Evolutionary conservation across 2,888 invertebrate genomes (phyloP).

Genomic region (Formica aserva): DNA sequence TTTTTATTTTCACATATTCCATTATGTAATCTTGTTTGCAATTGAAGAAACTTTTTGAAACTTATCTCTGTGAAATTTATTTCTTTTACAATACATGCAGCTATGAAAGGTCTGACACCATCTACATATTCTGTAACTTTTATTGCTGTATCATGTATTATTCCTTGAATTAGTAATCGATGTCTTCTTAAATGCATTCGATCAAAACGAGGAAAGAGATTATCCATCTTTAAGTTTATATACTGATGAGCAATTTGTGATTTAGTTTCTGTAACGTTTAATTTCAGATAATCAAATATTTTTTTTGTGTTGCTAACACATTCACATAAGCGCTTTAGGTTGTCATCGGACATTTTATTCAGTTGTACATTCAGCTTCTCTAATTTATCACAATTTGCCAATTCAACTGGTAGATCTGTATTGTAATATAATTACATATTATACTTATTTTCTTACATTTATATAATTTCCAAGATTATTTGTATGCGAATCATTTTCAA

Average conservation of each 20-base stretch:
- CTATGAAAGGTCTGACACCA: conserved; percentile 90
- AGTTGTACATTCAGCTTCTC: conserved; percentile 92
- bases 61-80: conserved; percentile 88
- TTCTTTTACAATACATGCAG: conserved; percentile 91
- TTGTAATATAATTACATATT: conserved; percentile 33
- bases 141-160: conserved; percentile 86
- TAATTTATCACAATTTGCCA: conserved; percentile 90
- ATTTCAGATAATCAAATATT: conserved; percentile 91
- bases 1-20: conserved; percentile 92
- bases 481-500: neutral
- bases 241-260: conserved; percentile 80
- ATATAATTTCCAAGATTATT: neutral
- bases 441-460: neutral
- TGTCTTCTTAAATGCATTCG: conserved; percentile 65
- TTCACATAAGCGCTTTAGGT: conserved; percentile 89
- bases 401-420: conserved; percentile 89
- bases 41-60: conserved; percentile 92
- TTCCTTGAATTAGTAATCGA: conserved; percentile 81
- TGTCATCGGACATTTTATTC: conserved; percentile 91
- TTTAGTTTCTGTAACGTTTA: conserved; percentile 87
- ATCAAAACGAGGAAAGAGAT: too few species aligned
- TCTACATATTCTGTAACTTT: conserved; percentile 88
- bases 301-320: conserved; percentile 92
- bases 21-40: conserved; percentile 93
- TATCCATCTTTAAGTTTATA: conserved; percentile 79